These are phyloP conservation scores for Caretta caretta DNA, from an alignment of 2,113 vertebrate genomes.

Conservation along the genomic window DNA sequence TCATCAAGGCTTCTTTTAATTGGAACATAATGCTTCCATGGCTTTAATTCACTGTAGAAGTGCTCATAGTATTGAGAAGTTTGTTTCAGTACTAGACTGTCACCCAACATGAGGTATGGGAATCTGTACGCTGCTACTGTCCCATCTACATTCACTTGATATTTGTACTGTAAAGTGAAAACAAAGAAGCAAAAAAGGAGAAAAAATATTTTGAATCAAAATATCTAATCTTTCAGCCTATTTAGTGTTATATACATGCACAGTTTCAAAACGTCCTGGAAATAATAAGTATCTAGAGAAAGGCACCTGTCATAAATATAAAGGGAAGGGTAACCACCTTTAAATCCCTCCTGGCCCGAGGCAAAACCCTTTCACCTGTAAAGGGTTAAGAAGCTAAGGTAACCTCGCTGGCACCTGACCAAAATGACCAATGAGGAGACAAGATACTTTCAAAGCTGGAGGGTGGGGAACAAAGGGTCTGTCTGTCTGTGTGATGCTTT, in stretches of 20 bases:
- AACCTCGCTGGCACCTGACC: too few species aligned
- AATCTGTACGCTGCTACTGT: conserved; percentile 95
- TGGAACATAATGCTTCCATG: conserved; percentile 88
- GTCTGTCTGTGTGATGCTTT: too few species aligned
- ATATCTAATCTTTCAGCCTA: background rate
- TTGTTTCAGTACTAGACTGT: conserved; percentile 95
- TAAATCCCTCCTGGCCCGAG: too few species aligned
- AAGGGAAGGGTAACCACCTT: too few species aligned
- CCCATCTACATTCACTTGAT: conserved; percentile 93
- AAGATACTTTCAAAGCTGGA: too few species aligned
- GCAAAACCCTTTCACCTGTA: too few species aligned
- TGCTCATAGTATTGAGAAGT: conserved; percentile 91
- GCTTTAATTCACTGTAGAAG: conserved; percentile 86
- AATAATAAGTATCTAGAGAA: background rate
- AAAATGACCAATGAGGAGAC: too few species aligned
- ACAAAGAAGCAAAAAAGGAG: background rate
- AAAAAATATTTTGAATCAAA: background rate
- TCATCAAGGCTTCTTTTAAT: conserved; percentile 89
- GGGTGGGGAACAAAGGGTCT: too few species aligned
- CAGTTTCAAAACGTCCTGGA: background rate
- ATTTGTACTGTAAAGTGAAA: conserved; percentile 86
- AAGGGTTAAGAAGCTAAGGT: too few species aligned
- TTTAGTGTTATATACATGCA: background rate
- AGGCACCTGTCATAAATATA: background rate
- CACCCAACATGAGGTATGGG: conserved; percentile 92